These are phyloP conservation scores for Melipona bicolor DNA, from an alignment of 2,888 invertebrate species.

Conservation along the genomic window DNA sequence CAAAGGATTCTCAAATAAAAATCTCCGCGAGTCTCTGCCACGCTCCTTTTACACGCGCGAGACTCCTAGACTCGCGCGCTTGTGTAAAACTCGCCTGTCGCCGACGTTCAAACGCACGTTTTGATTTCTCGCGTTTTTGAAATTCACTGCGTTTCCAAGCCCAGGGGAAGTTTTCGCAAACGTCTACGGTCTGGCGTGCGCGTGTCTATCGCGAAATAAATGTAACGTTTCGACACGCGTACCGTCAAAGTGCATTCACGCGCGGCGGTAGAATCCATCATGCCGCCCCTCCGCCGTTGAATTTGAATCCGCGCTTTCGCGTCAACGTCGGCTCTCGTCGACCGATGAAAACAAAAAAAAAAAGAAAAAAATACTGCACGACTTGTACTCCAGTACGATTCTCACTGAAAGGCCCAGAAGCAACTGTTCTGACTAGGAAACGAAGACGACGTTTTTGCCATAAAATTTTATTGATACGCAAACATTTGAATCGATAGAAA, in stretches of 20 bases:
- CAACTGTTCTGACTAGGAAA: no score
- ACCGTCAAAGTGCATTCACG: conserved; percentile 61
- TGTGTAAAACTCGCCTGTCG: conserved; percentile 23
- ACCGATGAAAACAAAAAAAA: not conserved
- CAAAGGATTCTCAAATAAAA: not conserved
- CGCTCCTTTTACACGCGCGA: not conserved
- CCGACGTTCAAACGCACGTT: conserved; percentile 50
- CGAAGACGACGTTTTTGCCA: no score
- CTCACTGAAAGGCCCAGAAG: no score
- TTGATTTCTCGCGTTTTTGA: conserved; percentile 58
- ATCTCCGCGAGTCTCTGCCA: not conserved
- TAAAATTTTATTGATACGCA: no score
- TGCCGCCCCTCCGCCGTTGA: conserved; percentile 44
- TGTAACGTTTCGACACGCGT: conserved; percentile 60
- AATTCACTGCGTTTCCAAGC: conserved; percentile 54
- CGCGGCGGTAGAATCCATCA: conserved; percentile 60
- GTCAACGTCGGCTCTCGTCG: conserved; percentile 40
- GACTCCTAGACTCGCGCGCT: conserved; percentile 15
- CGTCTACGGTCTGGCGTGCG: not conserved
- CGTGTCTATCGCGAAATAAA: conserved; percentile 57
- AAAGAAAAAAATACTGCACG: no score
- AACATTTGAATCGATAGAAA: no score
- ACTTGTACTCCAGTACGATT: no score
- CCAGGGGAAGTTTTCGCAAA: conserved; percentile 23
- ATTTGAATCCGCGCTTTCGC: conserved; percentile 54